Percentiles rank a stretch among this genome's conserved stretches.
phyloP scores from a whole-genome alignment of 2,797 vertebrate species.

The Pogonophryne albipinna region DNA sequence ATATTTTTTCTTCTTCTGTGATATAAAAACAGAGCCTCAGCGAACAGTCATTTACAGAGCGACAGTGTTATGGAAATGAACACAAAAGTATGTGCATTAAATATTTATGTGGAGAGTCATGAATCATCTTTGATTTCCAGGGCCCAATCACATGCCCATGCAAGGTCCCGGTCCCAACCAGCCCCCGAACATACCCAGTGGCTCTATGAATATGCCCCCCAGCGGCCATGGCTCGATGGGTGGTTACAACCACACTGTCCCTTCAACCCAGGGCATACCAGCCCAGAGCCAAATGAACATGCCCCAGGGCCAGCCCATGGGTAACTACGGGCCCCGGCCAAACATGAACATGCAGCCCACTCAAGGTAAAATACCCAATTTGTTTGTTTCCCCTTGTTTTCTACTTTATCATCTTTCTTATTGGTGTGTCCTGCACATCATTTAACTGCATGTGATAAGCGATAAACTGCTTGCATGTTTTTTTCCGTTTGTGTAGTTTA shows the following conservation, averaged over 20 bases:
- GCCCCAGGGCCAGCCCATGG: constrained; percentile 97
- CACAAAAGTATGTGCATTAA: not conserved
- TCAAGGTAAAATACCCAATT: constrained; percentile 87
- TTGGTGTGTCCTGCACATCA: not conserved
- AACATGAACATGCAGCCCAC: constrained; percentile 98
- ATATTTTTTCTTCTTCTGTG: not conserved
- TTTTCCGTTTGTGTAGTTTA: constrained; percentile 3
- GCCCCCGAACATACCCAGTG: constrained; percentile 93
- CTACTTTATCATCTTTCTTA: not conserved
- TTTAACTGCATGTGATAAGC: not conserved
- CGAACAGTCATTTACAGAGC: not conserved
- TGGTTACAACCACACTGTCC: constrained; percentile 95
- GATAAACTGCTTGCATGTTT: not conserved
- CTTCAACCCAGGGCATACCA: constrained; percentile 94
- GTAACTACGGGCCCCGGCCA: constrained; percentile 95
- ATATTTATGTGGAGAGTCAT: constrained; percentile 5
- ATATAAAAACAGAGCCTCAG: not conserved
- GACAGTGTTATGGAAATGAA: not conserved
- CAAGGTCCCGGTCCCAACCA: constrained; percentile 97
- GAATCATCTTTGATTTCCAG: constrained; percentile 78
- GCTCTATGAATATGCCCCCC: constrained; percentile 95
- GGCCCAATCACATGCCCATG: constrained; percentile 98
- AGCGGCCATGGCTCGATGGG: constrained; percentile 97
- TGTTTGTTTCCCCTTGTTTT: constrained; percentile 14
- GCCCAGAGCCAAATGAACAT: constrained; percentile 98